Evolutionary conservation across 2,113 vertebrate genomes (phyloP).

Genomic region (Neodon shergylaensis): DNA sequence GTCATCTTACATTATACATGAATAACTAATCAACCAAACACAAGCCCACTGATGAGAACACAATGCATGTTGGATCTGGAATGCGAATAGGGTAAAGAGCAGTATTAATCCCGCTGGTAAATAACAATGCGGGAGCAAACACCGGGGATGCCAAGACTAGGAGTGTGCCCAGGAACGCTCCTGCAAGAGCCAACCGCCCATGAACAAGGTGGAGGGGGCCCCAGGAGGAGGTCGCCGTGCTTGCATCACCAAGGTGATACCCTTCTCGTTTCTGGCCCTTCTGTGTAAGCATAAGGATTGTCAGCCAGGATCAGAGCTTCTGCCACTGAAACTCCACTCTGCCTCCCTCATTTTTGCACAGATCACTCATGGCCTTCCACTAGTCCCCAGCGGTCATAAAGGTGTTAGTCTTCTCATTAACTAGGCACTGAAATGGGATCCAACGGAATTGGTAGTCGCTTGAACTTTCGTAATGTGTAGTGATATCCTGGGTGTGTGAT

Average conservation of each 20-base stretch:
- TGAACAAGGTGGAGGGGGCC: background rate
- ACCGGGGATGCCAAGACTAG: background rate
- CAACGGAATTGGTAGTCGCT: background rate
- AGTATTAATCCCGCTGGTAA: constrained; percentile 69
- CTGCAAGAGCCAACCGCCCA: background rate
- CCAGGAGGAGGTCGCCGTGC: background rate
- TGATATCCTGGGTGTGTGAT: background rate
- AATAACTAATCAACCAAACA: constrained; percentile 80
- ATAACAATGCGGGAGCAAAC: constrained; percentile 58
- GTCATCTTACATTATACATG: constrained; percentile 71
- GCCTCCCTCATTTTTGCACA: background rate
- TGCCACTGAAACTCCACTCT: background rate
- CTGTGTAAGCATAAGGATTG: background rate
- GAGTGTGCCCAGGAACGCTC: background rate
- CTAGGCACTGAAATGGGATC: background rate
- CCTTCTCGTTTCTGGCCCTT: background rate
- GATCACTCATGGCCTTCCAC: background rate
- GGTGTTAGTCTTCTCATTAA: background rate
- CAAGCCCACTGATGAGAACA: constrained; percentile 73
- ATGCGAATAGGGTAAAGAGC: constrained; percentile 60
- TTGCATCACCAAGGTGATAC: accelerated
- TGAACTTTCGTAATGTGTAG: background rate
- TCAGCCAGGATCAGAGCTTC: background rate
- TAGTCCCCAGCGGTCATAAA: background rate
- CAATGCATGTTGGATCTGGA: constrained; percentile 33